Evolutionary conservation across 2,888 invertebrate species (phyloP).

Genomic region (Fragum sueziense): DNA sequence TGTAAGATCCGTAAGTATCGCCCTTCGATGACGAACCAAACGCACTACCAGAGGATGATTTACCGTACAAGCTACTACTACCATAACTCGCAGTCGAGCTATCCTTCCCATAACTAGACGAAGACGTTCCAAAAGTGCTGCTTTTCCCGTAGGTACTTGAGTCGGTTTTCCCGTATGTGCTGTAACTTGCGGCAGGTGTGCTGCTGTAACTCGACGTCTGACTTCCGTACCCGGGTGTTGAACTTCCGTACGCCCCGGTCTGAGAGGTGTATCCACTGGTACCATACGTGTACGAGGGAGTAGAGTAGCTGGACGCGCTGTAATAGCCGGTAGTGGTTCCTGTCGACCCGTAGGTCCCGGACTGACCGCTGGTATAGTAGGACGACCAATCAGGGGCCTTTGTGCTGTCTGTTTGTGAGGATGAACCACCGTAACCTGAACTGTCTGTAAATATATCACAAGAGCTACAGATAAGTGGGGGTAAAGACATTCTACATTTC

Average conservation of each 20-base stretch:
- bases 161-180: not conserved
- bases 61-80: not conserved
- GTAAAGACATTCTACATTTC: not conserved
- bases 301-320: constrained; percentile 1
- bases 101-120: constrained; percentile 2
- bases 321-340: constrained; percentile 18
- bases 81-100: no score
- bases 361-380: constrained; percentile 4
- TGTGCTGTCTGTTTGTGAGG: constrained; percentile 3
- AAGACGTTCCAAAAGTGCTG: not conserved
- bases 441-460: not conserved
- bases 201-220: constrained; percentile 19
- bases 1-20: not conserved
- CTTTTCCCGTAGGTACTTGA: not conserved
- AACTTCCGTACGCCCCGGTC: not conserved
- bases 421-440: constrained; percentile 1
- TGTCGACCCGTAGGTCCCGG: constrained; percentile 7
- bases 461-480: no score
- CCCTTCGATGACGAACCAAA: not conserved
- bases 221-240: not conserved
- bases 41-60: not conserved
- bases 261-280: not conserved
- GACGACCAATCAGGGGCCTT: constrained; percentile 13
- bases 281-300: constrained; percentile 2
- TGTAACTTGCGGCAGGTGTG: not conserved